phyloP scores from a whole-genome alignment of 1,140 invertebrate species.

The Nephotettix cincticeps region DNA sequence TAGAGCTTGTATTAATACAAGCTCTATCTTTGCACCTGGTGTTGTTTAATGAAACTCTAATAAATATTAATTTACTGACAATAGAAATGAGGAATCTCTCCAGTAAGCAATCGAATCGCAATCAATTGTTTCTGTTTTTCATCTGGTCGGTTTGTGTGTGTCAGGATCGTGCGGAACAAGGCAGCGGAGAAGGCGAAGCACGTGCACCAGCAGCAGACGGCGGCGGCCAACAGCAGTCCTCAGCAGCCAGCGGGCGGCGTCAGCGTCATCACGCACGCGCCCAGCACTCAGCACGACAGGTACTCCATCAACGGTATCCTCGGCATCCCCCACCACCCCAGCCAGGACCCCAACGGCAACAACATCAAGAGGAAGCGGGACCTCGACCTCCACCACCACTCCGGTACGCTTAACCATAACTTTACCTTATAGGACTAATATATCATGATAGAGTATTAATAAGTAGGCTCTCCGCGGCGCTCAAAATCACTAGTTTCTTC shows the following conservation, averaged over 20 bases:
- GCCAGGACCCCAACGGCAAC: slow-evolving; percentile 69
- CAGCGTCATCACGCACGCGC: slow-evolving; percentile 67
- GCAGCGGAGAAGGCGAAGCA: slow-evolving; percentile 95
- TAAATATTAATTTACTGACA: no score
- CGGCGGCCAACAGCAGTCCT: slow-evolving; percentile 35
- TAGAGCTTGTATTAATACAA: no score
- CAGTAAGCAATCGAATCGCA: no score
- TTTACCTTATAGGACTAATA: no score
- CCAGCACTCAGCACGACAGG: slow-evolving; percentile 60
- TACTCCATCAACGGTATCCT: slow-evolving; percentile 97
- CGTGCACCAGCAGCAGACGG: slow-evolving; percentile 69
- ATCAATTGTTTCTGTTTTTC: no score
- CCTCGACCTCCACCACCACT: slow-evolving; percentile 53
- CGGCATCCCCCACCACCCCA: slow-evolving; percentile 68
- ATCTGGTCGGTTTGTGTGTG: no score
- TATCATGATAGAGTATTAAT: no score
- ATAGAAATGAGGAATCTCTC: no score
- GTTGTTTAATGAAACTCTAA: no score
- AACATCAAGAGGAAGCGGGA: slow-evolving; percentile 70
- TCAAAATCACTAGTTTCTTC: no score
- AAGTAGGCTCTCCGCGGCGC: no score
- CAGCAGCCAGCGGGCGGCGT: slow-evolving; percentile 47
- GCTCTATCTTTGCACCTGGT: no score
- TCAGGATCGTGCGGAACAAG: slow-evolving; percentile 93
- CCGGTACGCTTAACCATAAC: slow-evolving; percentile 44